Conservation (phyloP, 2,113 vertebrate species). For the Esox niger region DNA sequence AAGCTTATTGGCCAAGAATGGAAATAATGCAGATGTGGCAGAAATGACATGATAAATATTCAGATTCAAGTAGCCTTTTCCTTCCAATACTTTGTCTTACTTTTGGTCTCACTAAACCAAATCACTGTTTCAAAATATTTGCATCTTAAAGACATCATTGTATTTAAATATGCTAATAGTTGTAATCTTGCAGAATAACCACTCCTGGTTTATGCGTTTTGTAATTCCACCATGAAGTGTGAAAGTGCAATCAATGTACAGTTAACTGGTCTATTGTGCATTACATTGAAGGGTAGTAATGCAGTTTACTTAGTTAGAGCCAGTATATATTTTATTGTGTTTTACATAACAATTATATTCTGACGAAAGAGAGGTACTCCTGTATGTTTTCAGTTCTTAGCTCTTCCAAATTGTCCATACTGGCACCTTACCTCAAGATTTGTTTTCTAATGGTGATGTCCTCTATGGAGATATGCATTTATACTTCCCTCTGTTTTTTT, state of each 20-base stretch:
- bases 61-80: neutral
- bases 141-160: neutral
- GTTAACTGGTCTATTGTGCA: constrained; percentile 18
- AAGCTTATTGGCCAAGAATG: neutral
- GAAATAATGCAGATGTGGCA: neutral
- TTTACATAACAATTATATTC: neutral
- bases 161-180: neutral
- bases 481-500: constrained; percentile 24
- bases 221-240: constrained; percentile 25
- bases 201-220: neutral
- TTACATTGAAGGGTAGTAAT: constrained; percentile 1
- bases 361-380: neutral
- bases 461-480: neutral
- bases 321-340: constrained; percentile 19
- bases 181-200: neutral
- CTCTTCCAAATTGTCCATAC: constrained; percentile 19
- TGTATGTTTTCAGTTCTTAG: constrained; percentile 13
- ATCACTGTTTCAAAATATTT: constrained; percentile 6
- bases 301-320: constrained; percentile 23
- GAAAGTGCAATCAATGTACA: constrained; percentile 48
- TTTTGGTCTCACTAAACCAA: constrained; percentile 12
- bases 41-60: neutral
- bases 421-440: constrained; percentile 41
- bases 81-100: neutral
- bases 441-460: constrained; percentile 22